phyloP scores from a whole-genome alignment of 2,113 vertebrate species.

The Tenebrosternarchus preto region DNA sequence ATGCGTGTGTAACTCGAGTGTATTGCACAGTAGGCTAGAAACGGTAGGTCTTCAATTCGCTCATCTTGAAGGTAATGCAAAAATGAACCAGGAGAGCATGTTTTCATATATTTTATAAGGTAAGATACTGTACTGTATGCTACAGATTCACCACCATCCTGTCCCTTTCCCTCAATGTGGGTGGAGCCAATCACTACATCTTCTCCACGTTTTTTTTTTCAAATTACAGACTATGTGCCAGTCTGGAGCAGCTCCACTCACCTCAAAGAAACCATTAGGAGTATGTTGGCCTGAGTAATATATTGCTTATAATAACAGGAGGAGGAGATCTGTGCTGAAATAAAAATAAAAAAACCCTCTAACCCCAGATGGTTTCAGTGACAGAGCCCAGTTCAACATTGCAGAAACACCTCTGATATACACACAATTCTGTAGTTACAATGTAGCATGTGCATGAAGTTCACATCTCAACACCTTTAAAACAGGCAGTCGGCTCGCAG shows the following conservation, averaged over 20 bases:
- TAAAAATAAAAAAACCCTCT: background rate
- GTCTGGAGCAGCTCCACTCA: background rate
- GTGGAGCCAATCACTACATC: no score
- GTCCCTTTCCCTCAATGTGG: no score
- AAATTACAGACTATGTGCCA: background rate
- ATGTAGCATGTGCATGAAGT: background rate
- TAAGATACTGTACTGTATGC: background rate
- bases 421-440: no score
- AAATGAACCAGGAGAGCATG: background rate
- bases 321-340: background rate
- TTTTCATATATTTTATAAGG: background rate
- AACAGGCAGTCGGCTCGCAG: slow-evolving; percentile 31
- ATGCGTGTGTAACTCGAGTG: slow-evolving; percentile 21
- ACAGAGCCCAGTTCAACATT: background rate
- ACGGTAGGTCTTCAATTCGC: slow-evolving; percentile 21
- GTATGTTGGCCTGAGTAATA: background rate
- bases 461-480: slow-evolving; percentile 30
- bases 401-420: background rate
- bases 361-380: background rate
- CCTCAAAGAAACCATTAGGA: background rate
- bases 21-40: background rate
- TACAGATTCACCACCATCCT: no score
- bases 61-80: slow-evolving; percentile 10
- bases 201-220: no score
- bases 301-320: background rate